Evolutionary conservation across 2,113 vertebrate species (phyloP), one percentile per base, ranked within the genome.

Genomic region (Podarcis cretensis): DNA sequence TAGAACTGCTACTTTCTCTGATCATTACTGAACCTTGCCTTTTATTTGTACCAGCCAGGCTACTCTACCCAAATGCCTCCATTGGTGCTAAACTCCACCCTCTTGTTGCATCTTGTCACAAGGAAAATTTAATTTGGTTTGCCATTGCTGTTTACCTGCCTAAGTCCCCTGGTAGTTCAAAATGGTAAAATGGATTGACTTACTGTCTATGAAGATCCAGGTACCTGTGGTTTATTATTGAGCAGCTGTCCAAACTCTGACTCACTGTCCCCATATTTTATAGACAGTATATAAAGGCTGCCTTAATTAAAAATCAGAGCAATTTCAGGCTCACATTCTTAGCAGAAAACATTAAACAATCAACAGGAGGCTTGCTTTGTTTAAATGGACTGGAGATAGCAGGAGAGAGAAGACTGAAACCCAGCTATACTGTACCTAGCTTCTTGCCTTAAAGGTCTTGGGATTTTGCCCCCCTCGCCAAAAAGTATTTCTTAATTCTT

Each of bases 361-460:
- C 59, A 88, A 74, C 40, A 13, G 18, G 57, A 76, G 37, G 4
- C 57, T 74, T 74, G 27, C 40, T 75, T 75, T 65, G 37, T 59
- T 76, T 40, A 77, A 77, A 43, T 66, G 3, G 18, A 40, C 77
- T 63, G 13, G 21, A 14, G 40, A 87, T 35, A 65, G 18, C 59
- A 63, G 81, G 71, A 35, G 3, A 79, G 57, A 74, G 35, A 14
- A 92, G n/a, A 74, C 21, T 92, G 86, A 94, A 93, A 86, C 86
- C 83, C 87, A 86, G 83, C 73, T 82, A 66, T 77, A 3, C 6
- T 32, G 54, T 20, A 48, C 3, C 2, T 89, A 10, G n/a, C 85
- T 89, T 40, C 27, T 25, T 20, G 2, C 5, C 88, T 65, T 20
- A 84, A 1, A 80, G 84, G n/a, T 10, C 10, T 32, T 91, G 77